Percentiles rank a stretch among this genome's conserved stretches.
These are phyloP conservation scores for Sphinx pinastri DNA, from an alignment of 2,888 invertebrate genomes.

Conservation along the genomic window DNA sequence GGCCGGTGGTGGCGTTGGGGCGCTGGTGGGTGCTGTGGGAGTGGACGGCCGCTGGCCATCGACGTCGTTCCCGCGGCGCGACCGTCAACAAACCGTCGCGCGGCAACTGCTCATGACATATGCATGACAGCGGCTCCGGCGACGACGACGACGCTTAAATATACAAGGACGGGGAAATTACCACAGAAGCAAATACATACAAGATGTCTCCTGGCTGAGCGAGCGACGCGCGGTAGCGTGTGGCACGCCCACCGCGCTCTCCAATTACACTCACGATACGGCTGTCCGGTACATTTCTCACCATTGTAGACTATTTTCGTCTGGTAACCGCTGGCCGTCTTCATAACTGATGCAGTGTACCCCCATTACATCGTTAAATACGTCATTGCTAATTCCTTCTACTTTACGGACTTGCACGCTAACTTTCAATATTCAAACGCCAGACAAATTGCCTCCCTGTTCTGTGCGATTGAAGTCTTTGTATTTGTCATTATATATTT, in stretches of 20 bases:
- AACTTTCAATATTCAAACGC: slow-evolving; percentile 44
- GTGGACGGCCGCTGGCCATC: slow-evolving; percentile 50
- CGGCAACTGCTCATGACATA: slow-evolving; percentile 83
- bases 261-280: slow-evolving; percentile 77
- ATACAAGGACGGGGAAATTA: slow-evolving; percentile 80
- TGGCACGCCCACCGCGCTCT: slow-evolving; percentile 61
- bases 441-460: slow-evolving; percentile 29
- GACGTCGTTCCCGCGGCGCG: slow-evolving; percentile 69
- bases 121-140: slow-evolving; percentile 78
- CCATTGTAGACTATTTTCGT: slow-evolving; percentile 69
- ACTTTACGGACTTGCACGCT: slow-evolving; percentile 52
- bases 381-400: slow-evolving; percentile 70
- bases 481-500: neutral
- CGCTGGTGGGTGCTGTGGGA: slow-evolving; percentile 44
- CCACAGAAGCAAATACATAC: slow-evolving; percentile 76
- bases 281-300: slow-evolving; percentile 62
- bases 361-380: slow-evolving; percentile 63
- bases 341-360: slow-evolving; percentile 74
- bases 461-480: slow-evolving; percentile 13
- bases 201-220: slow-evolving; percentile 68
- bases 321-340: slow-evolving; percentile 60
- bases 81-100: slow-evolving; percentile 82
- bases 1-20: slow-evolving; percentile 28
- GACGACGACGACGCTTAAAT: slow-evolving; percentile 70
- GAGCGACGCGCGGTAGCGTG: slow-evolving; percentile 61